A percentile compares a stretch with the other conserved stretches of the same genome.
Conservation (phyloP, 2,797 vertebrate species). For the Remorina albescens region DNA sequence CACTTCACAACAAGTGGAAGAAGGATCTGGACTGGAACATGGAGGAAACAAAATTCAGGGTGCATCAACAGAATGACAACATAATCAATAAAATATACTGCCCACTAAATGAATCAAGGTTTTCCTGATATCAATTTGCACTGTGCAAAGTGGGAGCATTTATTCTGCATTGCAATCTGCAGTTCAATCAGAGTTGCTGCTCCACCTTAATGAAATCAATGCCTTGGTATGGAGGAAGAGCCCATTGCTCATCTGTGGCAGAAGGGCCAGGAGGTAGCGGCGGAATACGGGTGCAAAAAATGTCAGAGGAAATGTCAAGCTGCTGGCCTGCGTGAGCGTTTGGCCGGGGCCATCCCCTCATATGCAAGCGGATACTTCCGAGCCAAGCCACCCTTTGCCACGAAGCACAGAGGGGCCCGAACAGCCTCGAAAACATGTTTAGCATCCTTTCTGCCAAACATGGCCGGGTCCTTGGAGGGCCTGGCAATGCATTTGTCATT, state of each 20-base stretch:
- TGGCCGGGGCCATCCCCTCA: constrained; percentile 9
- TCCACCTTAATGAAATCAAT: constrained; percentile 47
- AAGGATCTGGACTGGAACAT: neutral
- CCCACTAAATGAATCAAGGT: constrained; percentile 21
- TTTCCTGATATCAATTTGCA: constrained; percentile 20
- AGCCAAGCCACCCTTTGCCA: constrained; percentile 11
- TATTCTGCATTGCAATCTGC: constrained; percentile 17
- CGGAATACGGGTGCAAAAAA: constrained; percentile 60
- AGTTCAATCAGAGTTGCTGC: constrained; percentile 41
- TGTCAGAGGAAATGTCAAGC: constrained; percentile 79
- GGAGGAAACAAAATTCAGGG: neutral
- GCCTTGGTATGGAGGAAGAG: constrained; percentile 33
- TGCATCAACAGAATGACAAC: constrained; percentile 8
- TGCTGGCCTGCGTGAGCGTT: constrained; percentile 41
- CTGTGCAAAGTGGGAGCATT: neutral
- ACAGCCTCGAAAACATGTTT: constrained; percentile 23
- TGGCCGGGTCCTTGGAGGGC: neutral
- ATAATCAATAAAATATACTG: constrained; percentile 25
- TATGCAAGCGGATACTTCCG: constrained; percentile 12
- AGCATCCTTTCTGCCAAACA: neutral
- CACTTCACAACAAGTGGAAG: neutral
- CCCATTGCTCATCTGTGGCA: constrained; percentile 34
- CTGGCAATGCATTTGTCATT: constrained; percentile 11
- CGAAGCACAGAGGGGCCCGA: neutral
- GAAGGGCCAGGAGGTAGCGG: constrained; percentile 66